phyloP scores from a whole-genome alignment of 2,113 vertebrate genomes.

The Paraplagusia blochii region DNA sequence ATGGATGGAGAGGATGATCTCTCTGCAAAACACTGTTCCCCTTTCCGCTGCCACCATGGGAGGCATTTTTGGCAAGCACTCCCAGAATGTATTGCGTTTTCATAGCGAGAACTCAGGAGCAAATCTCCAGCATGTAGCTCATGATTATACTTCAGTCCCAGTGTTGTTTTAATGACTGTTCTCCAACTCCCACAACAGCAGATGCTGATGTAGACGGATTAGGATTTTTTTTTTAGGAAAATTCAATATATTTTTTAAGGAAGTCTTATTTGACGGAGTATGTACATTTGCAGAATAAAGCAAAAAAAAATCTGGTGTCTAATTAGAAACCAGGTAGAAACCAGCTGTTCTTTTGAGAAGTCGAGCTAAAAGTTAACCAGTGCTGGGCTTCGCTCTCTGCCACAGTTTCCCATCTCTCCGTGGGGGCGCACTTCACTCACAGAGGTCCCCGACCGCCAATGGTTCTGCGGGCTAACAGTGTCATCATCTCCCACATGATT shows the following conservation, averaged over 20 bases:
- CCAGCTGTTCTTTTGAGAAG: conserved; percentile 37
- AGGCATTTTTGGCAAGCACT: conserved; percentile 67
- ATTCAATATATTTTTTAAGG: conserved; percentile 54
- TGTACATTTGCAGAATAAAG: conserved; percentile 51
- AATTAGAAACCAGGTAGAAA: conserved; percentile 50
- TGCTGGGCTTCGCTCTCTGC: conserved; percentile 49
- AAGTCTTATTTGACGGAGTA: conserved; percentile 54
- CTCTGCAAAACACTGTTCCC: conserved; percentile 68
- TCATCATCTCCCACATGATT: conserved; percentile 62
- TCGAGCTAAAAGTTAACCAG: conserved; percentile 40
- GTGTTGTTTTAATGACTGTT: conserved; percentile 56
- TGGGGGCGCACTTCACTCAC: conserved; percentile 60
- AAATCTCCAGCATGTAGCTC: conserved; percentile 52
- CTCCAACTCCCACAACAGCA: conserved; percentile 62
- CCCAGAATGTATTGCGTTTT: conserved; percentile 66
- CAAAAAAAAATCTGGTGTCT: conserved; percentile 47
- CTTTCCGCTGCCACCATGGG: conserved; percentile 61
- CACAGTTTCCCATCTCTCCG: conserved; percentile 57
- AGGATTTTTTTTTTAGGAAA: conserved; percentile 47
- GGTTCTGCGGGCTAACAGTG: conserved; percentile 54
- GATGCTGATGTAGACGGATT: conserved; percentile 45
- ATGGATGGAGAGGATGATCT: conserved; percentile 76
- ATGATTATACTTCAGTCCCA: conserved; percentile 65
- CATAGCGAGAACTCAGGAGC: conserved; percentile 65
- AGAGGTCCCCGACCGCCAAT: conserved; percentile 51